phyloP scores from a whole-genome alignment of 2,888 invertebrate genomes.

The Oligia strigilis region DNA sequence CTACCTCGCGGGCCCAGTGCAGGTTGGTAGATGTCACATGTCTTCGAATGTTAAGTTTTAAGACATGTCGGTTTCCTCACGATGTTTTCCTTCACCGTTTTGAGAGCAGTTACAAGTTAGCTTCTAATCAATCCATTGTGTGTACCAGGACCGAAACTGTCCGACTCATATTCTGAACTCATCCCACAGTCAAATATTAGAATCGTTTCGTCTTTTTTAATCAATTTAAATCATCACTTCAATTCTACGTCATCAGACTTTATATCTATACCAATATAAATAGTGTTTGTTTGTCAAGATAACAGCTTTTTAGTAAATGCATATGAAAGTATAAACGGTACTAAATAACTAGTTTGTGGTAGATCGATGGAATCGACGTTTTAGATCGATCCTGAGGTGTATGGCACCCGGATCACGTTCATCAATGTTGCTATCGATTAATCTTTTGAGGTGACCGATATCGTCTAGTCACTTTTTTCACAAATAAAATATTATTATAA shows the following conservation, averaged over 20 bases:
- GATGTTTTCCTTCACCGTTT: too few relatives aligned
- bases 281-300: too few relatives aligned
- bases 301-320: too few relatives aligned
- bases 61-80: too few relatives aligned
- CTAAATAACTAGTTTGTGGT: background rate
- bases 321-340: too few relatives aligned
- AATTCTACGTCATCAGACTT: background rate
- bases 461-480: background rate
- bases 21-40: too few relatives aligned
- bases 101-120: background rate
- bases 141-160: background rate
- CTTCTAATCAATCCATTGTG: background rate
- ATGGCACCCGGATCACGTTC: background rate
- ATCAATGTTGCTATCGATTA: background rate
- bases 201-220: background rate
- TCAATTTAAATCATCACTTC: background rate
- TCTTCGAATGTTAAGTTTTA: too few relatives aligned
- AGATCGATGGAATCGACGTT: background rate
- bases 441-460: background rate
- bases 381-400: background rate
- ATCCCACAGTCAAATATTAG: background rate
- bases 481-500: slow-evolving; percentile 27
- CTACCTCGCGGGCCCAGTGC: too few relatives aligned
- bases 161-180: too few relatives aligned
- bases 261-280: too few relatives aligned